Conservation (phyloP, 2,113 vertebrate species). For the Neotragus pygmaeus region DNA sequence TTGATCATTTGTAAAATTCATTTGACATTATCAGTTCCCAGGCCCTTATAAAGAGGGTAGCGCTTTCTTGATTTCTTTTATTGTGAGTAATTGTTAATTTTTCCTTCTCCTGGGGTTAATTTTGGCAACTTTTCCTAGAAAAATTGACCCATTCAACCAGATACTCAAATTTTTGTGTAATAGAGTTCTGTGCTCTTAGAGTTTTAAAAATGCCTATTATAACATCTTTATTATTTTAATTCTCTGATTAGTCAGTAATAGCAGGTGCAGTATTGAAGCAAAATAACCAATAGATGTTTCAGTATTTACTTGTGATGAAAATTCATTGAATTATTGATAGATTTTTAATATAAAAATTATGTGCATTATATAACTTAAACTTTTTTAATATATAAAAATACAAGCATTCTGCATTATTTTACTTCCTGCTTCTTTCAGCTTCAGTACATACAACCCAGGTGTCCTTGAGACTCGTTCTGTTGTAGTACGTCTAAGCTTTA, state of each 20-base stretch:
- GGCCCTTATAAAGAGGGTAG: not conserved
- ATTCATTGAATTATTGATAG: not conserved
- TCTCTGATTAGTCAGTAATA: not conserved
- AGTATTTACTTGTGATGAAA: not conserved
- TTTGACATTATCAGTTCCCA: not conserved
- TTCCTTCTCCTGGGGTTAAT: not conserved
- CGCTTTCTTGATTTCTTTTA: not conserved
- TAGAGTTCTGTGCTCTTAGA: not conserved
- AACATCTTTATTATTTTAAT: conserved; percentile 10
- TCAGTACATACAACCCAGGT: not conserved
- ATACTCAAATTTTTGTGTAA: not conserved
- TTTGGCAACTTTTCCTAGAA: not conserved
- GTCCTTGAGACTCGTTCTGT: not conserved
- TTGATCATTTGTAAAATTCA: not conserved
- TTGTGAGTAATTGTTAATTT: not conserved
- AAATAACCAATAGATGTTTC: not conserved
- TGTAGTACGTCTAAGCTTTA: not conserved
- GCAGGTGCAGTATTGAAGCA: not conserved
- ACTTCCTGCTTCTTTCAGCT: not conserved
- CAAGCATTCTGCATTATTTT: not conserved
- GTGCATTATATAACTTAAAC: not conserved
- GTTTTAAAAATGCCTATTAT: not conserved
- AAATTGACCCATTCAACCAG: not conserved
- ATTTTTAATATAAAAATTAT: not conserved
- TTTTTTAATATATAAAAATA: not conserved